phyloP scores from a whole-genome alignment of 1,140 invertebrate genomes.

The Cotesia typhae region DNA sequence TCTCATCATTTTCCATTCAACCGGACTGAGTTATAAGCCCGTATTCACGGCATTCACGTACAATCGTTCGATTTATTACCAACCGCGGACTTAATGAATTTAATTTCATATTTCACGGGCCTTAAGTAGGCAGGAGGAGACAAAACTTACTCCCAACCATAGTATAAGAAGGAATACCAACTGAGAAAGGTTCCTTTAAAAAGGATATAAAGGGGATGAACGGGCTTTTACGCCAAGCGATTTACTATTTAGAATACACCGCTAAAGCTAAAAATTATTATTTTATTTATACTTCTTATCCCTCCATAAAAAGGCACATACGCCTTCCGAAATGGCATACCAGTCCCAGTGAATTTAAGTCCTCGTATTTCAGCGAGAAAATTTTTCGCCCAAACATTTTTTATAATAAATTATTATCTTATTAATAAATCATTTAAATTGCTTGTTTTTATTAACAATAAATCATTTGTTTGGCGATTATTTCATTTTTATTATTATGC shows the following conservation, averaged over 20 bases:
- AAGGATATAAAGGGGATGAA: slow-evolving; percentile 12
- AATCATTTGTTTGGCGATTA: background rate
- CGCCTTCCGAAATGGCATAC: slow-evolving; percentile 22
- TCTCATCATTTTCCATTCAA: slow-evolving; percentile 66
- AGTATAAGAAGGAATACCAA: slow-evolving; percentile 12
- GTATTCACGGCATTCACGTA: slow-evolving; percentile 50
- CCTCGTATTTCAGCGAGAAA: slow-evolving; percentile 38
- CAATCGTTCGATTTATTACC: slow-evolving; percentile 65
- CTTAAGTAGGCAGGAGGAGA: slow-evolving; percentile 55
- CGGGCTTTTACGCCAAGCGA: slow-evolving; percentile 8
- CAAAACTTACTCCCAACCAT: slow-evolving; percentile 10
- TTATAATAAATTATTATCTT: slow-evolving; percentile 4
- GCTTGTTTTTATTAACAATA: background rate
- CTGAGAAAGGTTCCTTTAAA: no score
- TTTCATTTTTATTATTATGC: no score
- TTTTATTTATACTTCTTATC: slow-evolving; percentile 36
- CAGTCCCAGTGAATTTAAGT: slow-evolving; percentile 25
- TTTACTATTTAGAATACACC: slow-evolving; percentile 16
- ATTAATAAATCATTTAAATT: no score
- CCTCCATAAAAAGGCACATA: slow-evolving; percentile 13
- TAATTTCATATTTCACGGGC: slow-evolving; percentile 65
- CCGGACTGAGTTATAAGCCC: slow-evolving; percentile 61
- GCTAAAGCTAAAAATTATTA: slow-evolving; percentile 14
- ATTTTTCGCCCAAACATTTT: background rate
- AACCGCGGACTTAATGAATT: slow-evolving; percentile 63